Percentiles rank a stretch among this genome's conserved stretches.
Conservation (phyloP, 2,797 vertebrate genomes). For the Lithobates pipiens region DNA sequence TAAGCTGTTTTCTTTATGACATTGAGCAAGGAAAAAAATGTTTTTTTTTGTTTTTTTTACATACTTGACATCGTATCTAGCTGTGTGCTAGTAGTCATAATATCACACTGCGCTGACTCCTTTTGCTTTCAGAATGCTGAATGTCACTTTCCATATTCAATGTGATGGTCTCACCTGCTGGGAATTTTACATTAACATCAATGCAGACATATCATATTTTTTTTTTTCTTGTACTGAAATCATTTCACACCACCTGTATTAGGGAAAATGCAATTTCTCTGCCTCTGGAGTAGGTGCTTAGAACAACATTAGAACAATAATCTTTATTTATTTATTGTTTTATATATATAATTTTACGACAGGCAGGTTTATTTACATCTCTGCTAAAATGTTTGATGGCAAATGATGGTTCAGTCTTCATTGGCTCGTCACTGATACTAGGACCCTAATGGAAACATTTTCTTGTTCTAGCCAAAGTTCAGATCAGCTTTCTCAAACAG, state of each 20-base stretch:
- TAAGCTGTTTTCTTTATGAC: not conserved
- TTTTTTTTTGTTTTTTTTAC: not conserved
- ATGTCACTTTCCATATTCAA: constrained; percentile 51
- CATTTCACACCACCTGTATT: not conserved
- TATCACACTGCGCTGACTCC: not conserved
- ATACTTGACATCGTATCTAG: constrained; percentile 14
- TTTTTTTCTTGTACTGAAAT: not conserved
- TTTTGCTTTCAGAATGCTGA: constrained; percentile 39
- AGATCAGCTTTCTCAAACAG: too few relatives aligned
- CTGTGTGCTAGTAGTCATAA: constrained; percentile 11
- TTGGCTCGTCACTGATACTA: too few relatives aligned
- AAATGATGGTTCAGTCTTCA: too few relatives aligned
- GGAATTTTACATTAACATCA: constrained; percentile 40
- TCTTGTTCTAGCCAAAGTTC: too few relatives aligned
- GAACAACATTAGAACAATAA: not conserved
- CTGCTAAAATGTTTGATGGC: too few relatives aligned
- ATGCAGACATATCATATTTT: constrained; percentile 26
- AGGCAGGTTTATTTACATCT: too few relatives aligned
- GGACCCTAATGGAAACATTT: too few relatives aligned
- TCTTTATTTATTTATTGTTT: too few relatives aligned
- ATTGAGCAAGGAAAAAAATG: not conserved
- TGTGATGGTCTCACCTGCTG: constrained; percentile 29
- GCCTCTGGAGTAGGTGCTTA: not conserved
- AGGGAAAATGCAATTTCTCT: constrained; percentile 2
- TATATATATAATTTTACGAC: too few relatives aligned